Conservation (phyloP, 1,140 invertebrate species). For the Leptonema lineaticorne region DNA sequence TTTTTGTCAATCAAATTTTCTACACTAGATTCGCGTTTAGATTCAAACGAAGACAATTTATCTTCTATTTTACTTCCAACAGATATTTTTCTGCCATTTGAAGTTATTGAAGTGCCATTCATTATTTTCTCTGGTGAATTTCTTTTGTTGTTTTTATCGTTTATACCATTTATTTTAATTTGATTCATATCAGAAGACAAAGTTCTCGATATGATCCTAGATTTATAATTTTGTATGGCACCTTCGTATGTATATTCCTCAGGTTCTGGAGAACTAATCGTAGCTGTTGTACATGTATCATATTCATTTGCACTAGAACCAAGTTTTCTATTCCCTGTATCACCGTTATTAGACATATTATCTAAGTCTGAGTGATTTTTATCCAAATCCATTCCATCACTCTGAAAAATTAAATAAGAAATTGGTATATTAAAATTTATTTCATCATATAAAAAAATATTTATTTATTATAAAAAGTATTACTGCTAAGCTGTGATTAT, state of each 20-base stretch:
- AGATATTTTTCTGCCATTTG: conserved; percentile 50
- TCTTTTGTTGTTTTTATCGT: too few relatives aligned
- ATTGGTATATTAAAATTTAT: background rate
- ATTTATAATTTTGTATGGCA: conserved; percentile 81
- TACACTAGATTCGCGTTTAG: conserved; percentile 45
- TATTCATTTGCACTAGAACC: conserved; percentile 59
- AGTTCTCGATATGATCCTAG: conserved; percentile 61
- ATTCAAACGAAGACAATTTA: conserved; percentile 56
- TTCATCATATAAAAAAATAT: conserved; percentile 3
- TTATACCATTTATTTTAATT: conserved; percentile 44
- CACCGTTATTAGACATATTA: conserved; percentile 54
- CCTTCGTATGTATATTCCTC: conserved; percentile 85
- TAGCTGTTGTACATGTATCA: conserved; percentile 62
- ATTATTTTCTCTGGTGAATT: conserved; percentile 51
- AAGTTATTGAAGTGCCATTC: conserved; percentile 52
- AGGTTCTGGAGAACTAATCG: conserved; percentile 62
- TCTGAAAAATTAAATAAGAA: conserved; percentile 53
- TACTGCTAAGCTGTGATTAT: conserved; percentile 69
- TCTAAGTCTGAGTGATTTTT: conserved; percentile 66
- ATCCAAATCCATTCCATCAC: conserved; percentile 65
- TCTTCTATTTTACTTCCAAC: conserved; percentile 57
- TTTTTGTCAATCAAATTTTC: conserved; percentile 52
- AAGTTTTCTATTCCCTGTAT: conserved; percentile 50
- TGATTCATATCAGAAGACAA: conserved; percentile 51
- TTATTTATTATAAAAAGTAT: conserved; percentile 44